A percentile compares a stretch with the other conserved stretches of the same genome.
These are phyloP conservation scores for Pteropus rufus DNA, from an alignment of 2,797 vertebrate genomes.

Conservation along the genomic window DNA sequence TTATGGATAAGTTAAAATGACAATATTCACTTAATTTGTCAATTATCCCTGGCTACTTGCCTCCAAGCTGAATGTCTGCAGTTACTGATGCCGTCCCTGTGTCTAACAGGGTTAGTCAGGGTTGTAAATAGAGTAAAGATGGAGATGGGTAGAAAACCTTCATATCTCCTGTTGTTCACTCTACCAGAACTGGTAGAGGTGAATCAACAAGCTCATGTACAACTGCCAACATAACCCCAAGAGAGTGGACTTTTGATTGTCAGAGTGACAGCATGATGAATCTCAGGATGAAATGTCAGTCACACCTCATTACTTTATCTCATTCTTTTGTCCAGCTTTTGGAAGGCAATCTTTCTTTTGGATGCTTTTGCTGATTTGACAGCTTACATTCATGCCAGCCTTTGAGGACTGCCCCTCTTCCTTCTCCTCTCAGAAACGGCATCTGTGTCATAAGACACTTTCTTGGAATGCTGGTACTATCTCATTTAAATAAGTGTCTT, in stretches of 20 bases:
- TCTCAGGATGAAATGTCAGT: neutral
- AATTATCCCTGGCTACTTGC: neutral
- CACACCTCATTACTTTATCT: conserved; percentile 32
- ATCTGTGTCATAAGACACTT: neutral
- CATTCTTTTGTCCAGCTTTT: neutral
- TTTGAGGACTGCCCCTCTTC: neutral
- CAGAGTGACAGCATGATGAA: conserved; percentile 42
- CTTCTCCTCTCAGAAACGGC: neutral
- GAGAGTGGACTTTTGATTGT: neutral
- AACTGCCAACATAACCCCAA: neutral
- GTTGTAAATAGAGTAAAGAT: neutral
- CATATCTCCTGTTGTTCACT: neutral
- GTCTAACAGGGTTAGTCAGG: neutral
- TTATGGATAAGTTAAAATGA: neutral
- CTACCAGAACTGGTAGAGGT: neutral
- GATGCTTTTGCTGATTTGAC: neutral
- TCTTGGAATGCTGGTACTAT: neutral
- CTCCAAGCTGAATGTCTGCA: neutral
- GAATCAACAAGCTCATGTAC: neutral
- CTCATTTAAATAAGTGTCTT: neutral
- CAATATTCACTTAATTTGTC: neutral
- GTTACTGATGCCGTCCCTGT: neutral
- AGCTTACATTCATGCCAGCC: neutral
- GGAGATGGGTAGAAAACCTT: neutral
- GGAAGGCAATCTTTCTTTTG: neutral